Evolutionary conservation across 2,888 invertebrate genomes (phyloP), one percentile per base, ranked within the genome.

Genomic region (Hyalella azteca): DNA sequence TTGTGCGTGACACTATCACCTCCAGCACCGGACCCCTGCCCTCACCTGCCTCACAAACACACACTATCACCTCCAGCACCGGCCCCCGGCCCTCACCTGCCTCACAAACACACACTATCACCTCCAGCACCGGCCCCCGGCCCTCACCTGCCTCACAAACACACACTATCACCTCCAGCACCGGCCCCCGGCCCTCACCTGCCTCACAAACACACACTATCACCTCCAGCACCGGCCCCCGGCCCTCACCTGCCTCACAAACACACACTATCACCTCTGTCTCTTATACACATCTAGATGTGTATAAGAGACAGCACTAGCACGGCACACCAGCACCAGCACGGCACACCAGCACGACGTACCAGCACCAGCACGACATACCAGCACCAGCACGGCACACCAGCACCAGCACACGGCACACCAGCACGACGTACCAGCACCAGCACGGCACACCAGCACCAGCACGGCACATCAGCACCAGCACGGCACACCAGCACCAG

Each of bases 1-100:
- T 98, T 50, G 96, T 96, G 86, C 99, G 91, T 0, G 98, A 98
- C 0, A 99, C 97, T 82, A 99, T 98, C 0, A 99, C 98, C 88
- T 99, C 99, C 77, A 99, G 90, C 2, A 91, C 90, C 0, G 91
- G 90, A 36, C 91, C 91, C 85, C 91, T 86, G 85, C 90, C 91
- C 86, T 90, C 90, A 59, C 91, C 90, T 89, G 85, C 2, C 50
- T 19, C 49, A 49, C 49, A 15, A 50, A 50, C 50, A 19, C 50
- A 15, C 9, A 5, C 19, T 22, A 50, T 50, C 5, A 50, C 98
- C 88, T 99, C 99, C 77, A 99, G 90, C 2, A 91, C 90, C 0
- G 91, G 90, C 36, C 91, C 91, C 85, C 91, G 86, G 85, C 90
- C 91, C 86, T 90, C 90, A 59, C 91, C 90, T 89, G 85, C 2